Base-by-base conservation (phyloP, 2,113 vertebrate species). In the Cranoglanis bouderius region DNA sequence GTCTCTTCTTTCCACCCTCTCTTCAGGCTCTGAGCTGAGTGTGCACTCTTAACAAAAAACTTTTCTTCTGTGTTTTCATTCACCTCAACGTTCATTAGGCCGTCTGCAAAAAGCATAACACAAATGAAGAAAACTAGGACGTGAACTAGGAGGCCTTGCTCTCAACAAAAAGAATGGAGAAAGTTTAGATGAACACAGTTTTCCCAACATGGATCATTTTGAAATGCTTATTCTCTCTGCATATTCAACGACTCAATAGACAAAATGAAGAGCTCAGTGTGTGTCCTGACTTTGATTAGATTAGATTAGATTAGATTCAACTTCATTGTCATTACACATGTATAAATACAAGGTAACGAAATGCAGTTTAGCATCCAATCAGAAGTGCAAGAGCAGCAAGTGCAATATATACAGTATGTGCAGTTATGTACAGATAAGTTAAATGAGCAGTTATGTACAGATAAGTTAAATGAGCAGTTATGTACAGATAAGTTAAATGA, bases 71-170 rank as follows among this genome's bases (percentile, higher is more conserved):
- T 77, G 35, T 70, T 89, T 89, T 81, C 40, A 67, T 85, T 82
- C 85, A 88, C 46, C 57, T 88, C 67, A 49, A 81, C 85, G 35
- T 88, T 89, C 55, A 88, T 91, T 85, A 84, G 65, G 65, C 49
- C 35, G 35, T 67, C 65, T 63, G 57, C 85, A 63, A 70, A 85
- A 90, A 84, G 84, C 61, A 40, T 59, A 88, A 90, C 77, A 77
- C 91, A 91, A 94, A 92, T 82, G 55, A 70, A 86, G 91, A 92
- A 94, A 96, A 95, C 93, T 93, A 92, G 93, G 93, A 92, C 93
- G 85, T 86, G 92, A 90, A 85, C 86, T 49, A 18, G 38, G 40
- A 74, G 59, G 29, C 59, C 70, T 85, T 21, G 18, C 51, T 82
- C 9, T 55, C 32, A 35, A 63, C 43, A 46, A 46, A 80, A 88